Base-by-base conservation (phyloP, 2,797 vertebrate genomes). In the Chiroxiphia lanceolata region DNA sequence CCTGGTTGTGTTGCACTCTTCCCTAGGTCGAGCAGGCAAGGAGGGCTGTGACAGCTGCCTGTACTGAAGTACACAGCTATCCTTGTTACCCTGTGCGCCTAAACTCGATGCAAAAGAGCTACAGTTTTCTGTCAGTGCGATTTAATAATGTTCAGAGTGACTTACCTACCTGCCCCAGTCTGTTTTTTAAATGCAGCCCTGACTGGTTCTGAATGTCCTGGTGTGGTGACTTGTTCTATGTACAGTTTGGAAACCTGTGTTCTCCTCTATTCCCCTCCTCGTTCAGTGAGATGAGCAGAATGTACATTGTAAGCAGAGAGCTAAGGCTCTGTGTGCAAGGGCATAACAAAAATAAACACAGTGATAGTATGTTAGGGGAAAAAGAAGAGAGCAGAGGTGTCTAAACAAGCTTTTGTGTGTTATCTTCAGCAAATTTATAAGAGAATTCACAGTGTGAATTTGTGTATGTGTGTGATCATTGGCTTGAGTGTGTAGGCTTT, bases 401-500 rank as follows among this genome's bases (percentile, higher is more conserved):
- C 84, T 78, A 76, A 89, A 56, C 64, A 89, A 81, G 50, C 21
- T 86, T 81, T 94, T 84, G 57, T 69, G 56, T 81, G 26, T 78
- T 93, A 86, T 42, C 50, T 85, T n/a, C 86, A 85, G 81, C 81
- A 83, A 95, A 44, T 36, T 76, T 44, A 5, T 71, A 63, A 83
- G 92, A 90, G 75, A 96, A 92, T 78, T 94, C 88, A 22, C 75
- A 78, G 75, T 4, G 0, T 75, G 83, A 83, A 72, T 95, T 87
- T 33, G 20, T 94, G 25, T 93, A 12, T 59, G 56, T 25, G 76
- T 88, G 68, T 69, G 65, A 82, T 65, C 54, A 9, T 38, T 76
- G 72, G 60, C 69, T 64, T 83, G 48, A 57, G 36, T 27, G 26
- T 22, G 21, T 60, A 29, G 34, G 38, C 45, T 85, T 44, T 89